These are phyloP conservation scores for Mesoclemmys tuberculata DNA, from an alignment of 2,113 vertebrate species.

Conservation along the genomic window DNA sequence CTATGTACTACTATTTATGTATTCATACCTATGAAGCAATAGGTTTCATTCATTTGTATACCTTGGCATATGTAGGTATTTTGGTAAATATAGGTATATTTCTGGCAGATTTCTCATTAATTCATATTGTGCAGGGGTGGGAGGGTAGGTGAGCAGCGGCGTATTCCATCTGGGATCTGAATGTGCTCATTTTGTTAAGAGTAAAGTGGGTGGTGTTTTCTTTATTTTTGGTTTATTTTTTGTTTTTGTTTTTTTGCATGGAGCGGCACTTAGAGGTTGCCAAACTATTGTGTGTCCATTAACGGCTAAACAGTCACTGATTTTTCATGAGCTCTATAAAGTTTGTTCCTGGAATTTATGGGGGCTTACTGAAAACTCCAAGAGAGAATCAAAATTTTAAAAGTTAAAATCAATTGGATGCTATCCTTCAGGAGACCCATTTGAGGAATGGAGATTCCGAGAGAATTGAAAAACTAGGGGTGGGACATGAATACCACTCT, in stretches of 20 bases:
- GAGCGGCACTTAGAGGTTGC: not conserved
- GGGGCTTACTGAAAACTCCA: not conserved
- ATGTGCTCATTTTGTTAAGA: not conserved
- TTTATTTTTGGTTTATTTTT: not conserved
- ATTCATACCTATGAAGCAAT: not conserved
- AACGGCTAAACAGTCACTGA: not conserved
- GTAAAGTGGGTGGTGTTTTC: not conserved
- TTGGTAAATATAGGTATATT: not conserved
- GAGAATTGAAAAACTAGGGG: no score
- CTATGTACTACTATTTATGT: not conserved
- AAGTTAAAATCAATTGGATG: no score
- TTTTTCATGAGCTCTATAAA: not conserved
- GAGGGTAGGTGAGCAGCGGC: not conserved
- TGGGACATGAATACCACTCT: not conserved
- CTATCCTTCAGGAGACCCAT: no score
- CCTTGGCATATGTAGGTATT: not conserved
- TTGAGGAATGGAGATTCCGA: no score
- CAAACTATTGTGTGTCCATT: not conserved
- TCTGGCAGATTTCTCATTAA: not conserved
- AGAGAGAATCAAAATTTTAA: not conserved
- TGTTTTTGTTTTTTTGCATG: no score
- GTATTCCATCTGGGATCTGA: not conserved
- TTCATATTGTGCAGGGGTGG: not conserved
- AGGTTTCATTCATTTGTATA: not conserved
- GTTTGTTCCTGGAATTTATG: not conserved